Conservation (phyloP, 2,113 vertebrate species). For the Lampris incognitus region DNA sequence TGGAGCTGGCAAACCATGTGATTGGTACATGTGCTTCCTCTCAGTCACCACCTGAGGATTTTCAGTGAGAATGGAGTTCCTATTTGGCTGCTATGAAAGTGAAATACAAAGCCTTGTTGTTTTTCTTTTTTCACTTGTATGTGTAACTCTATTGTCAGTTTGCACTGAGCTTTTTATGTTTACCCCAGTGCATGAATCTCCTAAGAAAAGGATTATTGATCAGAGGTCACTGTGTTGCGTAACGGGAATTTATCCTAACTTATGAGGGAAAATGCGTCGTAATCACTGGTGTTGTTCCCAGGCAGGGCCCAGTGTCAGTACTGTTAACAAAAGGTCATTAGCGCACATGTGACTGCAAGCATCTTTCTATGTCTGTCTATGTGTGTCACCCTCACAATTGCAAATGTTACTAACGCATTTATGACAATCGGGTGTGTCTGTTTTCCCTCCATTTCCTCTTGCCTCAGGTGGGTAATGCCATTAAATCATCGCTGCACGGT, state of each 20-base stretch:
- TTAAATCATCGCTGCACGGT: constrained; percentile 93
- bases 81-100: not conserved
- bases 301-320: too few relatives aligned
- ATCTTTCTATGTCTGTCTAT: too few relatives aligned
- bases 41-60: constrained; percentile 19
- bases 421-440: not conserved
- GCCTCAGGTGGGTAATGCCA: constrained; percentile 94
- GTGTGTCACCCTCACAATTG: too few relatives aligned
- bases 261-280: not conserved
- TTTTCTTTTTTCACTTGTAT: not conserved
- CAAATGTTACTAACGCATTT: not conserved
- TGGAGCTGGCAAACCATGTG: constrained; percentile 16
- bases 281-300: not conserved
- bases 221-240: constrained; percentile 17
- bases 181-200: constrained; percentile 11
- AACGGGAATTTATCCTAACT: not conserved
- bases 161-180: constrained; percentile 2
- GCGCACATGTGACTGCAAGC: too few relatives aligned
- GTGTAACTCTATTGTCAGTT: not conserved
- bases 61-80: constrained; percentile 6
- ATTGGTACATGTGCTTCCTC: constrained; percentile 22
- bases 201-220: constrained; percentile 17
- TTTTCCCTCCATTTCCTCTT: not conserved
- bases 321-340: too few relatives aligned
- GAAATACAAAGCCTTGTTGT: constrained; percentile 28